These are phyloP conservation scores for Drusus annulatus DNA, from an alignment of 1,140 invertebrate genomes.

Conservation along the genomic window DNA sequence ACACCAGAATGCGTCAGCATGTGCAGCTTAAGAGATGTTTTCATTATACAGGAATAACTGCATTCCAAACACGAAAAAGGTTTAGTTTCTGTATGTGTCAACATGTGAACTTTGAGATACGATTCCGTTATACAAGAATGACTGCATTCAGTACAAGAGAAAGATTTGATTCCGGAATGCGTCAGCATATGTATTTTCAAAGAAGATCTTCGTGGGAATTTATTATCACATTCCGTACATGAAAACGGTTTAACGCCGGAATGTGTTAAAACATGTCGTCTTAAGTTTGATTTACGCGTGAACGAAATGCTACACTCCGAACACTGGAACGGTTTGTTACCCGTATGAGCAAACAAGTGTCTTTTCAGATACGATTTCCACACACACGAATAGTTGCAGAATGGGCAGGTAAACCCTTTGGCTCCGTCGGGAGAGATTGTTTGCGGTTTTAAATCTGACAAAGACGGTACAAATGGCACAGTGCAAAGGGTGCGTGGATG, in stretches of 20 bases:
- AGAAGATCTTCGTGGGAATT: background rate
- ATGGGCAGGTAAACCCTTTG: background rate
- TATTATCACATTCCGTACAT: background rate
- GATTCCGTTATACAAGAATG: background rate
- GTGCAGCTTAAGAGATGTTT: background rate
- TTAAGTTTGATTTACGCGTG: background rate
- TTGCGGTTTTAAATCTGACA: background rate
- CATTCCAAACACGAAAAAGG: background rate
- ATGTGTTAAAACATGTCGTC: background rate
- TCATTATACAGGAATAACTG: background rate
- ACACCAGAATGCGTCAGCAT: background rate
- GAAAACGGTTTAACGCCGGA: background rate
- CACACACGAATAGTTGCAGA: background rate
- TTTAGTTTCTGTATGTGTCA: background rate
- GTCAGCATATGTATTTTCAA: background rate
- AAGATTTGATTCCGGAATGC: background rate
- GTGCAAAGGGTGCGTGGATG: no score
- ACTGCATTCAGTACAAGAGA: background rate
- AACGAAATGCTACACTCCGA: background rate
- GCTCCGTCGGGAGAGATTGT: background rate
- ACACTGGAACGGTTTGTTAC: slow-evolving; percentile 2
- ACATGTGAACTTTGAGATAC: background rate
- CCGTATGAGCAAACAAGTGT: background rate
- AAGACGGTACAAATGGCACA: no score
- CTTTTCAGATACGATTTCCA: background rate